Conservation (phyloP, 2,888 invertebrate genomes). For the Archaeoteleia sp. region DNA sequence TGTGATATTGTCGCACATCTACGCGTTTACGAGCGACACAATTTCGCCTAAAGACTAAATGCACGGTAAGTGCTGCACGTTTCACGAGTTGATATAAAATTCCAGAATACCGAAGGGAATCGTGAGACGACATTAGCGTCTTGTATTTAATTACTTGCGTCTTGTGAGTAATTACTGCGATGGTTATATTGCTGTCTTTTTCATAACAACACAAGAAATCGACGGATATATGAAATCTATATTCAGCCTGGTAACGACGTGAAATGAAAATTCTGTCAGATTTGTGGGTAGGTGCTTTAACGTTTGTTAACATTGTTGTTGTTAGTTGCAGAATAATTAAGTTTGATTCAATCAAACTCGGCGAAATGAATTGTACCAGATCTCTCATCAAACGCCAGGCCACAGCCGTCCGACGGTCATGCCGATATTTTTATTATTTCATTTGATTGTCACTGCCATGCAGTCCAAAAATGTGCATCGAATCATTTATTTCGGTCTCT, state of each 20-base stretch:
- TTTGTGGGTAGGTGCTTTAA: conserved; percentile 25
- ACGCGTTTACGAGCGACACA: conserved; percentile 46
- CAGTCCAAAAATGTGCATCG: neutral
- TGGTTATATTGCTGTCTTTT: too few relatives aligned
- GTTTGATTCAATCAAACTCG: conserved; percentile 38
- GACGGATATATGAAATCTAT: too few relatives aligned
- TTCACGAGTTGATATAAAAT: conserved; percentile 28
- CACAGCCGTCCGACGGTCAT: conserved; percentile 16
- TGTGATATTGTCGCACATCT: conserved; percentile 45
- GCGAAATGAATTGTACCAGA: conserved; percentile 6
- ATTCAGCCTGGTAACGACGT: conserved; percentile 23
- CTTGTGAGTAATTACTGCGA: too few relatives aligned
- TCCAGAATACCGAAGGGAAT: conserved; percentile 3
- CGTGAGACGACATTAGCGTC: neutral
- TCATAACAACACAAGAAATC: too few relatives aligned
- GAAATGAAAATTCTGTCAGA: conserved; percentile 36
- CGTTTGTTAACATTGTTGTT: conserved; percentile 32
- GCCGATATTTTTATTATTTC: conserved; percentile 14
- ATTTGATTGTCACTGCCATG: conserved; percentile 2
- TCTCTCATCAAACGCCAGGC: conserved; percentile 31
- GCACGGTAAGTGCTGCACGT: conserved; percentile 11
- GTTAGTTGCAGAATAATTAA: conserved; percentile 35
- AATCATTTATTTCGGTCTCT: conserved; percentile 1
- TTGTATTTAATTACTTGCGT: too few relatives aligned
- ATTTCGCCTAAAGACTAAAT: conserved; percentile 35